A percentile compares a stretch with the other conserved stretches of the same genome.
Evolutionary conservation across 2,797 vertebrate species (phyloP).

Genomic region (Picus viridis): DNA sequence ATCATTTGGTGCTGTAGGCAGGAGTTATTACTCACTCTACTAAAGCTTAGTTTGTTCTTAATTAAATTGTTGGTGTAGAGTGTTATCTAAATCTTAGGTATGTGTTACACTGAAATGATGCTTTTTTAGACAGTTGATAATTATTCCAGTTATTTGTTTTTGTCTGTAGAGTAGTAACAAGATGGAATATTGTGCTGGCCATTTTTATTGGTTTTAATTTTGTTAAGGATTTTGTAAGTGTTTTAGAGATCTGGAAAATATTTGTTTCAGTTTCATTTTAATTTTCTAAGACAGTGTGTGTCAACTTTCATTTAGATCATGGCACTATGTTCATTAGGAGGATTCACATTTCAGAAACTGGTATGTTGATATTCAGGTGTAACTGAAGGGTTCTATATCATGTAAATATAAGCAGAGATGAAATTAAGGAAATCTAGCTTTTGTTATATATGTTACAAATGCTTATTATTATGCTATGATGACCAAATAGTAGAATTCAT

Average conservation of each 20-base stretch:
- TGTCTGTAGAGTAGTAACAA: background rate
- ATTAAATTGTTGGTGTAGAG: slow-evolving; percentile 10
- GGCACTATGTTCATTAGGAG: background rate
- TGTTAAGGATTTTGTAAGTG: background rate
- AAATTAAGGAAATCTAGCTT: background rate
- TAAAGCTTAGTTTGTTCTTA: background rate
- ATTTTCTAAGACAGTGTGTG: background rate
- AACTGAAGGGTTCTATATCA: background rate
- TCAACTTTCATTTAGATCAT: background rate
- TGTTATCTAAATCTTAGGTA: background rate
- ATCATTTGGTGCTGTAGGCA: background rate
- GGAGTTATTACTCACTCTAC: background rate
- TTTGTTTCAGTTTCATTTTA: background rate
- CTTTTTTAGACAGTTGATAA: background rate
- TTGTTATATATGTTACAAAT: background rate
- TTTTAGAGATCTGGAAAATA: background rate
- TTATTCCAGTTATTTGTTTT: background rate
- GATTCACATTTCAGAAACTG: background rate
- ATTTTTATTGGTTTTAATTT: fast-evolving
- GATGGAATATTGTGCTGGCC: background rate
- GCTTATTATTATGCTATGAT: background rate
- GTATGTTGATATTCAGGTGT: background rate
- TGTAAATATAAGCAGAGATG: background rate
- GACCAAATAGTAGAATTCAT: background rate
- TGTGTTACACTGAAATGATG: background rate